Conservation (phyloP, 30 jellyfish, hydroid and myxozoan genomes). For the Mastigias papua region DNA sequence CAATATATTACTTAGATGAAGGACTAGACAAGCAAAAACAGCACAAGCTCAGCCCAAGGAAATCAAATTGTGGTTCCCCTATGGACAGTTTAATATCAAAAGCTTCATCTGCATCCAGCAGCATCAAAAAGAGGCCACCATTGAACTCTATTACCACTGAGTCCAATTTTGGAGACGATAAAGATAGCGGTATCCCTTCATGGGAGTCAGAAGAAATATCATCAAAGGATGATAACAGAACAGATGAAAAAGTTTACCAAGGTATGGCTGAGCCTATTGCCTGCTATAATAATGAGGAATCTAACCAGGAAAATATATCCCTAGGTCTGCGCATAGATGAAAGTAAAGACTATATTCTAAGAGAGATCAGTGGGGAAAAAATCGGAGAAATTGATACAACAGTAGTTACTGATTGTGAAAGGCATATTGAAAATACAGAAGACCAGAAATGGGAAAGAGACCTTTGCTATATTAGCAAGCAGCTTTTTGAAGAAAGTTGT, state of each 20-base stretch:
- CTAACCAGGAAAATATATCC: neutral
- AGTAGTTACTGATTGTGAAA: neutral
- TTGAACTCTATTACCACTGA: neutral
- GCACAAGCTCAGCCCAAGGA: neutral
- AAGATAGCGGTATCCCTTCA: constrained; percentile 71
- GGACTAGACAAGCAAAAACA: neutral
- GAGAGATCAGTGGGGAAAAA: neutral
- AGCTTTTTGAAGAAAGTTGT: neutral
- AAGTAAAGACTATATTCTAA: neutral
- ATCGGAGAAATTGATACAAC: neutral
- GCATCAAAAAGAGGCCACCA: neutral
- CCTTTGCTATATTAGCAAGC: neutral
- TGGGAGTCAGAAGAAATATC: constrained; percentile 62
- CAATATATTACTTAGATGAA: constrained; percentile 43
- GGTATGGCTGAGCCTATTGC: neutral
- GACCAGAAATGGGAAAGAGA: neutral
- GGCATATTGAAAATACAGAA: neutral
- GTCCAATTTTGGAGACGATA: constrained; percentile 32
- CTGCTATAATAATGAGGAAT: neutral
- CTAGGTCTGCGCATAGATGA: neutral
- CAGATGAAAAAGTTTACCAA: neutral
- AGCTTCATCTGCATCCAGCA: neutral
- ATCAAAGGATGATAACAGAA: constrained; percentile 18
- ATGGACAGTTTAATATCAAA: neutral
- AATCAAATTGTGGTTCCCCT: neutral